These are phyloP conservation scores for Eupeodes latifasciatus DNA, from an alignment of 2,888 invertebrate species.

Conservation along the genomic window DNA sequence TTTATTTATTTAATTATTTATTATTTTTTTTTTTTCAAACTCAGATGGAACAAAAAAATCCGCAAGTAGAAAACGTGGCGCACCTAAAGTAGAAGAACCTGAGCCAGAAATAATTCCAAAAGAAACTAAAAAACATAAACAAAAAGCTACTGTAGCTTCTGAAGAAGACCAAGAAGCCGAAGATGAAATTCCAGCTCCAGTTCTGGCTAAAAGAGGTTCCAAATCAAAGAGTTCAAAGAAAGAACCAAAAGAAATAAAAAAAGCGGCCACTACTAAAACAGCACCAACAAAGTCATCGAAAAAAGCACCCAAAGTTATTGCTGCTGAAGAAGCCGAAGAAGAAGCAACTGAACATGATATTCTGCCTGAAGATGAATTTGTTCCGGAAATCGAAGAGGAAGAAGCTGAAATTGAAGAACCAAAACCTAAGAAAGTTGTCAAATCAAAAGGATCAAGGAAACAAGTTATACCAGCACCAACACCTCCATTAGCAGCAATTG, in stretches of 20 bases:
- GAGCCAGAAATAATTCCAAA: conserved; percentile 5
- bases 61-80: conserved; percentile 48
- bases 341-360: conserved; percentile 65
- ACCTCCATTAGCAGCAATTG: background rate
- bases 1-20: background rate
- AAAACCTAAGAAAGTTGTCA: conserved; percentile 57
- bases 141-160: no score
- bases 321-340: conserved; percentile 46
- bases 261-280: conserved; percentile 29
- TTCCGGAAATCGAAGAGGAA: conserved; percentile 58
- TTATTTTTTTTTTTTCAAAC: background rate
- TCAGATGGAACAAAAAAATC: conserved; percentile 65
- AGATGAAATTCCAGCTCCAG: conserved; percentile 24
- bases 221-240: conserved; percentile 55
- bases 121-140: conserved; percentile 4
- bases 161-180: background rate
- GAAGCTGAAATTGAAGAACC: conserved; percentile 19
- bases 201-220: conserved; percentile 41
- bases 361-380: conserved; percentile 68
- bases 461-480: conserved; percentile 47
- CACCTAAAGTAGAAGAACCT: conserved; percentile 48
- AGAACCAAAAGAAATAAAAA: conserved; percentile 58
- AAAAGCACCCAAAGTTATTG: conserved; percentile 13
- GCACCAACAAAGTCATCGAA: conserved; percentile 45
- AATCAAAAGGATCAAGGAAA: conserved; percentile 70